These are phyloP conservation scores for Heliconius aoede DNA, from an alignment of 2,888 invertebrate genomes.

Conservation along the genomic window DNA sequence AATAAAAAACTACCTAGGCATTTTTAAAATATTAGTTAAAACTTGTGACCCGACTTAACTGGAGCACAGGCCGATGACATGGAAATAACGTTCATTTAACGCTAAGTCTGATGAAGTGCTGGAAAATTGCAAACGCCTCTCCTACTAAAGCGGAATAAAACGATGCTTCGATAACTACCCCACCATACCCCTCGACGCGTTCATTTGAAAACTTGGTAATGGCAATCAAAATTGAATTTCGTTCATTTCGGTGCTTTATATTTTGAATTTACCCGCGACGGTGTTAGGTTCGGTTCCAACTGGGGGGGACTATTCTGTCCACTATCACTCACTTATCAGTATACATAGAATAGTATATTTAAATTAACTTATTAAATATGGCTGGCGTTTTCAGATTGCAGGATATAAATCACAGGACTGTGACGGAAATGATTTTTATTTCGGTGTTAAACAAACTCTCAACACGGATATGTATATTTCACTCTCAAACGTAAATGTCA, in stretches of 20 bases:
- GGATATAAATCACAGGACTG: slow-evolving; percentile 29
- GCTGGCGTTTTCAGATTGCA: neutral
- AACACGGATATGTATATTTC: slow-evolving; percentile 14
- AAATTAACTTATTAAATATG: neutral
- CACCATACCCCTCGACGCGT: slow-evolving; percentile 26
- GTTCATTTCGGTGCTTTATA: neutral
- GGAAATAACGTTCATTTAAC: slow-evolving; percentile 57
- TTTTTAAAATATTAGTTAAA: neutral
- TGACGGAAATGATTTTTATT: slow-evolving; percentile 32
- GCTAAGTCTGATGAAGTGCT: slow-evolving; percentile 54
- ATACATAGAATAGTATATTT: neutral
- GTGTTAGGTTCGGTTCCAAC: neutral
- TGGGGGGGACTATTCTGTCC: too few species aligned
- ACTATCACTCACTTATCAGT: too few species aligned
- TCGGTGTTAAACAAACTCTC: slow-evolving; percentile 29
- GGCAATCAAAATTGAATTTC: slow-evolving; percentile 10
- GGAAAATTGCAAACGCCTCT: slow-evolving; percentile 49
- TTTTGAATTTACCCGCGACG: neutral
- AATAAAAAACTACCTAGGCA: neutral
- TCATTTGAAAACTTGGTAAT: slow-evolving; percentile 21
- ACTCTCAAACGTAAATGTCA: neutral
- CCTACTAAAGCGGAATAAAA: slow-evolving; percentile 46
- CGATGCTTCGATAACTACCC: slow-evolving; percentile 27
- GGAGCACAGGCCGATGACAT: slow-evolving; percentile 42
- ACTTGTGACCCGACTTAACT: slow-evolving; percentile 6